Conservation (phyloP, 2,888 invertebrate species). For the Drosophila prostipennis region DNA sequence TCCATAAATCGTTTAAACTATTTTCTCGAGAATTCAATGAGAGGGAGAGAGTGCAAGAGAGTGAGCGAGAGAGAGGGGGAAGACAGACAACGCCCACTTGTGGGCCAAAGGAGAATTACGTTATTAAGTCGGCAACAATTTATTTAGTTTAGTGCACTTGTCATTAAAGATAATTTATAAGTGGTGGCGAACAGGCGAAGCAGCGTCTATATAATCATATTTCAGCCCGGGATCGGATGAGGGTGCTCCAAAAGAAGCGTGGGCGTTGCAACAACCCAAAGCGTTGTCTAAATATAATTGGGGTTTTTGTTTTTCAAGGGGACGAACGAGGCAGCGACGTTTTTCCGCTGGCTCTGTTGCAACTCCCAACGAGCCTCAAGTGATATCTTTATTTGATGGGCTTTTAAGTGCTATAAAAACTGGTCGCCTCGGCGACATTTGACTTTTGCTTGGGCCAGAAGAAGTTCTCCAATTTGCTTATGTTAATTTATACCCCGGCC, state of each 20-base stretch:
- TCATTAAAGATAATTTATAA: conserved; percentile 77
- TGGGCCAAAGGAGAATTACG: conserved; percentile 56
- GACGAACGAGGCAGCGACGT: conserved; percentile 2
- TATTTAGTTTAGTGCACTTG: conserved; percentile 79
- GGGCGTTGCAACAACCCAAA: conserved; percentile 39
- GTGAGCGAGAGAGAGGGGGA: background rate
- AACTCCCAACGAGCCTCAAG: conserved; percentile 21
- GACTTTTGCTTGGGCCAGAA: conserved; percentile 43
- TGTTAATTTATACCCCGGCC: conserved; percentile 39
- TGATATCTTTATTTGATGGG: conserved; percentile 53
- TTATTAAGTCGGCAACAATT: conserved; percentile 72
- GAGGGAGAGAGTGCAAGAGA: background rate
- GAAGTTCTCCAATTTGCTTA: conserved; percentile 25
- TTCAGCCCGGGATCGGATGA: conserved; percentile 11
- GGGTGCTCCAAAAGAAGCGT: conserved; percentile 30
- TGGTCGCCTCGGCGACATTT: conserved; percentile 52
- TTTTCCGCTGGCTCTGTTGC: conserved; percentile 35
- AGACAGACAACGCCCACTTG: conserved; percentile 68
- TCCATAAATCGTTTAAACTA: conserved; percentile 42
- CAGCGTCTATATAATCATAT: conserved; percentile 53
- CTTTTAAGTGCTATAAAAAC: conserved; percentile 62
- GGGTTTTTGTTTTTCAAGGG: conserved; percentile 1
- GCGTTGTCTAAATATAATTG: conserved; percentile 47
- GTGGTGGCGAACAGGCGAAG: conserved; percentile 36
- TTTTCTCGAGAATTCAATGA: conserved; percentile 21